Evolutionary conservation across 2,888 invertebrate genomes (phyloP), one percentile per base, ranked within the genome.

Genomic region (Euplagia quadripunctaria): DNA sequence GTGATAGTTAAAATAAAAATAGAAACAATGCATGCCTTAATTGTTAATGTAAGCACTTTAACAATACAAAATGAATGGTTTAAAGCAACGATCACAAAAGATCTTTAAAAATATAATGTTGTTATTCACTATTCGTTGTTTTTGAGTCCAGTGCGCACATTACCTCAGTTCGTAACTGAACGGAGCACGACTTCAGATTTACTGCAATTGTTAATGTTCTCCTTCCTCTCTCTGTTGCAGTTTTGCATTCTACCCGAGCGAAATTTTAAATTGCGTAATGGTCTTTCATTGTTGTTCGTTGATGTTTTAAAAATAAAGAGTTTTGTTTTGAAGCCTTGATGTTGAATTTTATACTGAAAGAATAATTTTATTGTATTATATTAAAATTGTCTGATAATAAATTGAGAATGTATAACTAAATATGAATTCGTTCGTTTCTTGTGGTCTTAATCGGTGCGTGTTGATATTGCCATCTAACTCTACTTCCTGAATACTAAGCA

Each of bases 181-280:
- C 61, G 64, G 68, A 70, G 77, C 46, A 68, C 73, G 80, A 82
- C 58, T 84, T 82, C 72, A 84, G 65, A 82, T 82, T 84, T 84
- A 84, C 77, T 70, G 71, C 58, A 49, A 61, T 77, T 84, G 80
- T 77, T 72, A 75, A 74, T 72, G 73, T 66, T 71, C 66, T 64
- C 74, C 55, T 66, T 71, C 71, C 71, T 72, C 51, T 66, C 55
- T 75, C 73, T 73, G 73, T 73, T 75, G 75, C 70, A 84, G 81
- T 71, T 84, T 72, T 77, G 80, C 80, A 82, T 79, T 16, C 64
- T 12, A 49, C 55, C 16, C 75, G 64, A 49, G 70, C 66, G 70
- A 65, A n/a, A 42, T 66, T 82, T 82, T 69, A 69, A 70, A 65
- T 72, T 82, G 67, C 73, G 69, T 75, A 76, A 78, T 67, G 63